Conservation (phyloP, 2,888 invertebrate species). For the Drosophila putrida region DNA sequence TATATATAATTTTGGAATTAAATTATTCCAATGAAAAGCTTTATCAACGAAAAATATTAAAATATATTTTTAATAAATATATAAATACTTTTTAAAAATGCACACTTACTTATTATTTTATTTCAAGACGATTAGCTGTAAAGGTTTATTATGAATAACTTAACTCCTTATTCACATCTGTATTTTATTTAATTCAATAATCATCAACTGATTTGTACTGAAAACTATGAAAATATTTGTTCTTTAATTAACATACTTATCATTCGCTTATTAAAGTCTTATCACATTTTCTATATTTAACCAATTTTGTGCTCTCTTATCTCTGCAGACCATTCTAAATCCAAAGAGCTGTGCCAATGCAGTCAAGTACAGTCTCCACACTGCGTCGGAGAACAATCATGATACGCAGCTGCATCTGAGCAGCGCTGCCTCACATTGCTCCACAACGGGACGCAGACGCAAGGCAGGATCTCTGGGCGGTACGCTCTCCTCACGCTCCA, state of each 20-base stretch:
- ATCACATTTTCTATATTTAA: neutral
- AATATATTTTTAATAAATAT: slow-evolving; percentile 9
- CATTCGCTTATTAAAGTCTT: neutral
- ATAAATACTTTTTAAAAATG: neutral
- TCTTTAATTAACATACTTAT: neutral
- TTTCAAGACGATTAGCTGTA: neutral
- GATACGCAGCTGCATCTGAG: slow-evolving; percentile 92
- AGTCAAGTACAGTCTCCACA: slow-evolving; percentile 80
- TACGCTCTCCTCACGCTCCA: slow-evolving; percentile 77
- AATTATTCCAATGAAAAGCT: slow-evolving; percentile 5
- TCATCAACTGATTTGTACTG: no score
- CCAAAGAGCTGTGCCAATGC: slow-evolving; percentile 82
- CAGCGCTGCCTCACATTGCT: slow-evolving; percentile 85
- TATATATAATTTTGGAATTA: neutral
- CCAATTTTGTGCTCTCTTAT: neutral
- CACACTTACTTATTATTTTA: no score
- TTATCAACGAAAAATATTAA: neutral
- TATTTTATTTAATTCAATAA: no score
- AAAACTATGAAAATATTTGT: neutral
- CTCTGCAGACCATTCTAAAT: slow-evolving; percentile 84
- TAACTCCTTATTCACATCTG: no score
- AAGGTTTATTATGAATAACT: neutral
- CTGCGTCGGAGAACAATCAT: slow-evolving; percentile 86
- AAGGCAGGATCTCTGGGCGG: slow-evolving; percentile 85
- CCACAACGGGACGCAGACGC: slow-evolving; percentile 86